A percentile compares a stretch with the other conserved stretches of the same genome.
Conservation (phyloP, 35 echinoderm and acorn worm genomes). For the Chiridota heheva region DNA sequence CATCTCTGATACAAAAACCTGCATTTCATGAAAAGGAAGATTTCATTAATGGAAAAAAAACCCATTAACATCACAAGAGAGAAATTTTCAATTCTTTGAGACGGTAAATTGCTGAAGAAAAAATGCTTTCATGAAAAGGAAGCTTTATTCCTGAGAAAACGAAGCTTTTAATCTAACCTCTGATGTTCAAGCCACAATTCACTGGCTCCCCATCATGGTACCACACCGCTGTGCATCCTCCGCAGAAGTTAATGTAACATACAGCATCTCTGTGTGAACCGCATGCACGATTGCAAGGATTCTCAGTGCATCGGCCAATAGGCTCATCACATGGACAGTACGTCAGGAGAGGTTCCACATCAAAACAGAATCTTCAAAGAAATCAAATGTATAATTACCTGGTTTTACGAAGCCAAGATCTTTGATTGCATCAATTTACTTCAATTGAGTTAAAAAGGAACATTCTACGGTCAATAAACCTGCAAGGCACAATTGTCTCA, state of each 20-base stretch:
- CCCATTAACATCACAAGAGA: too few relatives aligned
- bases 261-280: constrained; percentile 61
- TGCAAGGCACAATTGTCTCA: neutral
- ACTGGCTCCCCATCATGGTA: constrained; percentile 64
- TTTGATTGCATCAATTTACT: neutral
- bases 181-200: constrained; percentile 47
- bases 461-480: neutral
- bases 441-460: neutral
- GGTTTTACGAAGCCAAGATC: too few relatives aligned
- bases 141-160: neutral
- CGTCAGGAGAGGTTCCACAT: constrained; percentile 62
- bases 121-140: neutral
- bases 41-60: too few relatives aligned
- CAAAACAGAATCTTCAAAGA: constrained; percentile 82
- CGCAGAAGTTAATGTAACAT: constrained; percentile 78
- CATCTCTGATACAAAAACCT: too few relatives aligned
- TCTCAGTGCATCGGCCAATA: constrained; percentile 46
- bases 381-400: neutral
- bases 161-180: constrained; percentile 14
- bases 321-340: constrained; percentile 61
- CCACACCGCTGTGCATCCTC: constrained; percentile 69
- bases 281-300: constrained; percentile 69
- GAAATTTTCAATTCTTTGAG: too few relatives aligned
- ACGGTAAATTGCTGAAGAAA: neutral
- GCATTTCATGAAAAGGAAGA: too few relatives aligned